Percentiles rank a stretch among this genome's conserved stretches.
These are phyloP conservation scores for Pachyrhynchus sulphureomaculatus DNA, from an alignment of 1,140 invertebrate species.

Conservation along the genomic window DNA sequence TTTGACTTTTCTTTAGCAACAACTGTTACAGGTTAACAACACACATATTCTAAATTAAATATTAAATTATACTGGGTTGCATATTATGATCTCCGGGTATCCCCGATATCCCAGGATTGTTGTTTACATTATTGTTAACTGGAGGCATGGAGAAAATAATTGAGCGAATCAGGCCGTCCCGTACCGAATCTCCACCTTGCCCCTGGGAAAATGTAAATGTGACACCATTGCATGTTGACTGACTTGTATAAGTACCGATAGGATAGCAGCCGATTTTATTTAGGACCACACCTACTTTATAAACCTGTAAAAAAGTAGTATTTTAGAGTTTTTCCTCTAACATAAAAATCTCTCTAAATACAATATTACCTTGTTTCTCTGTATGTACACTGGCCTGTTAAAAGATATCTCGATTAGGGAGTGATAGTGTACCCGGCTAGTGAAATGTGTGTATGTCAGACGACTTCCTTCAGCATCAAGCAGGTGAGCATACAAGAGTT, in stretches of 20 bases:
- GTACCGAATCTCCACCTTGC: conserved; percentile 62
- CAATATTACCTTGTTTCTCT: conserved; percentile 64
- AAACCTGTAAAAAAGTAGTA: conserved; percentile 55
- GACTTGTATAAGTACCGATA: conserved; percentile 65
- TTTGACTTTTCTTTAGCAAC: no score
- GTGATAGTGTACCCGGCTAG: conserved; percentile 66
- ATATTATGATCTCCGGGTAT: conserved; percentile 36
- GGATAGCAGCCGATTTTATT: conserved; percentile 79
- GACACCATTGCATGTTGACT: conserved; percentile 64
- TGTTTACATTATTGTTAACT: conserved; percentile 29
- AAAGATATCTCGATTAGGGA: conserved; percentile 75
- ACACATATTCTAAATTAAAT: not conserved
- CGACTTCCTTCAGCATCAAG: conserved; percentile 73
- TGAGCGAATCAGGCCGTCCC: conserved; percentile 73
- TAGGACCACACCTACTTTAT: conserved; percentile 77
- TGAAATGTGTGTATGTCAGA: conserved; percentile 78
- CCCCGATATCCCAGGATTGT: conserved; percentile 35
- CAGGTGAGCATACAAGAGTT: conserved; percentile 77
- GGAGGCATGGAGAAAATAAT: conserved; percentile 63
- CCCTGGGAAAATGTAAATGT: conserved; percentile 74
- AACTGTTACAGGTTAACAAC: no score
- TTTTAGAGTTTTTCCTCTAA: no score
- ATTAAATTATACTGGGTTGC: conserved; percentile 30
- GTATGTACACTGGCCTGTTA: conserved; percentile 73
- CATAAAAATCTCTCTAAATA: no score